Base-by-base conservation (phyloP, 2,113 vertebrate species). In the Callorhinus ursinus region DNA sequence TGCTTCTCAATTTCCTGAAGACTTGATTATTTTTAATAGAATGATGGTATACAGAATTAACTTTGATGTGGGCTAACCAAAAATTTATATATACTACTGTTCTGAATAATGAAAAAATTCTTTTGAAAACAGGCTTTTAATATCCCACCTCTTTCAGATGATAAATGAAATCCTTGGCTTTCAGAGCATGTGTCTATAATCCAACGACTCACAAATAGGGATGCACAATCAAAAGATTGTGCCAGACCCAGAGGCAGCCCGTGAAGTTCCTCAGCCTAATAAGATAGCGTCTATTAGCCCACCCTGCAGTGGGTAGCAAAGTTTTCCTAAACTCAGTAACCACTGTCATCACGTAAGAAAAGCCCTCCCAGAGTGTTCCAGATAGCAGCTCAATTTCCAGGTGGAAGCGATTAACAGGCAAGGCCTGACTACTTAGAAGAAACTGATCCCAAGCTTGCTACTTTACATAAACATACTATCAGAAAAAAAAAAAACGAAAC, bases 1-100 rank as follows among this genome's bases (percentile, higher is more conserved):
- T 96, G 77, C 53, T 96, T 90, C 79, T 97, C 91, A 93, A 65
- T 93, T 86, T 96, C 59, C 86, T 83, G 26, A 89, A 97, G 96
- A 87, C 86, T 51, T 36, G 36, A 36, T 36, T 36, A 36, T 36
- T 36, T 36, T 36, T 36, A 36, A 36, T 36, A 36, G 26, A 53
- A 77, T 74, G 61, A 80, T 65, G 15, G 39, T 31, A 61, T 72
- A 69, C 4, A 86, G 57, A 96, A 90, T 97, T 59, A 74, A 91
- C 16, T 93, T 74, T 81, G 69, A 92, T 90, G 33, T 46, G n/a
- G 51, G 39, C 31, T 86, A 88, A 85, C 31, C 63, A 79, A 82
- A 96, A 83, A 28, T 92, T 19, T 63, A 14, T 53, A 33, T 55
- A 22, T 26, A 85, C n/a, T 49, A 77, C 6, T 81, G 2, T 71